Evolutionary conservation across 1,140 invertebrate species (phyloP).

Genomic region (Philotrypesis tridentata): DNA sequence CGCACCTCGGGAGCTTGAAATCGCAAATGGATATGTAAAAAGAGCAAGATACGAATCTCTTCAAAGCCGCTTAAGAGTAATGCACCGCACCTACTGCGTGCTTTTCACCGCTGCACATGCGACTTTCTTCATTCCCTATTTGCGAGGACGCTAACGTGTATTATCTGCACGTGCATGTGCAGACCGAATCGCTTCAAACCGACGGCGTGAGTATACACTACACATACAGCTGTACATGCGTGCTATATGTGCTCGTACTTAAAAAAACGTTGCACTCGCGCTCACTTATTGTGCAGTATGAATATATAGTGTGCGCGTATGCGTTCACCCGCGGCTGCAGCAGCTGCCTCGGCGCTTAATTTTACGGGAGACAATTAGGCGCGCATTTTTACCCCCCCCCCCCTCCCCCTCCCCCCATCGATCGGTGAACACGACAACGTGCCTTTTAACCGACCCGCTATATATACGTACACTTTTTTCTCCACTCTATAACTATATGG

Average conservation of each 20-base stretch:
- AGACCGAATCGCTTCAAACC: too few species aligned
- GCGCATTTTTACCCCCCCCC: not conserved
- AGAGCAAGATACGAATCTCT: constrained; percentile 45
- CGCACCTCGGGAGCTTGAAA: constrained; percentile 18
- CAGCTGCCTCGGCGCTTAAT: constrained; percentile 14
- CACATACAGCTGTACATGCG: too few species aligned
- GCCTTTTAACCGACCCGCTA: not conserved
- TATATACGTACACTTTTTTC: not conserved
- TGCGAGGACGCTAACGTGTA: not conserved
- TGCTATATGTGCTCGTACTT: too few species aligned
- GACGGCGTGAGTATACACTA: too few species aligned
- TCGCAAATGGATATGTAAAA: constrained; percentile 48
- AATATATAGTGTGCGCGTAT: too few species aligned
- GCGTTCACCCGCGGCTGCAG: too few species aligned
- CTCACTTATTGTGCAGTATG: too few species aligned
- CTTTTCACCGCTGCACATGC: constrained; percentile 32
- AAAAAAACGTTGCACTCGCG: too few species aligned
- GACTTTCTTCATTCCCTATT: constrained; percentile 35
- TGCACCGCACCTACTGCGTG: constrained; percentile 38
- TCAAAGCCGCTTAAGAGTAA: constrained; percentile 50
- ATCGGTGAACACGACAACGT: not conserved
- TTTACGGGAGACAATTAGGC: constrained; percentile 39
- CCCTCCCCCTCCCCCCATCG: too few species aligned
- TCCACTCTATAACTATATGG: too few species aligned
- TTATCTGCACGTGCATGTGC: not conserved